Evolutionary conservation across 2,888 invertebrate species (phyloP).

Genomic region (Orthonevra nobilis): DNA sequence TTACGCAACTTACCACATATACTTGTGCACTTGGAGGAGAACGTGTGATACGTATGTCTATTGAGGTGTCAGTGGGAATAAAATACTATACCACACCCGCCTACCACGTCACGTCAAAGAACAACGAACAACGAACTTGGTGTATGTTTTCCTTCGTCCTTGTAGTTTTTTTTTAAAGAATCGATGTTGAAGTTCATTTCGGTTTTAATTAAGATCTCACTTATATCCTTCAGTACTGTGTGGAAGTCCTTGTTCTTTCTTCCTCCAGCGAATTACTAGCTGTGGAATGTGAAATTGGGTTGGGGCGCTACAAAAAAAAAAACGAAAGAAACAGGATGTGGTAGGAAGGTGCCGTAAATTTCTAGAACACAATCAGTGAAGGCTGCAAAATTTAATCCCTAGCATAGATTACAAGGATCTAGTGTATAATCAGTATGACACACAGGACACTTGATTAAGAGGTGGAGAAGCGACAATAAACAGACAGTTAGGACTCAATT

Average conservation of each 20-base stretch:
- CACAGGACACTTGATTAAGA: constrained; percentile 47
- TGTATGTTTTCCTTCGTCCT: constrained; percentile 13
- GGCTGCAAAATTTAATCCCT: constrained; percentile 56
- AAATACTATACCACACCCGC: constrained; percentile 23
- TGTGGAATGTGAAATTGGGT: neutral
- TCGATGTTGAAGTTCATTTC: constrained; percentile 66
- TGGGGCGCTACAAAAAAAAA: too few species aligned
- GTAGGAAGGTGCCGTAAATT: constrained; percentile 42
- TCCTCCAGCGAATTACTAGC: too few species aligned
- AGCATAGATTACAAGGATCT: constrained; percentile 48
- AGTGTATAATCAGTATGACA: constrained; percentile 12
- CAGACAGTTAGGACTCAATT: neutral
- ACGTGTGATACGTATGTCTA: too few species aligned
- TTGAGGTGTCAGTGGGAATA: constrained; percentile 38
- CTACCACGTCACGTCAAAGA: neutral
- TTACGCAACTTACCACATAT: constrained; percentile 17
- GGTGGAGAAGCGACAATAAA: constrained; percentile 17
- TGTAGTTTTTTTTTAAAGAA: constrained; percentile 63
- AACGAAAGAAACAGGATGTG: too few species aligned
- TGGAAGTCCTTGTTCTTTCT: too few species aligned
- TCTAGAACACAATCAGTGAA: constrained; percentile 62
- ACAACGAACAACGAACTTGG: neutral
- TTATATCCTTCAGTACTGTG: constrained; percentile 46
- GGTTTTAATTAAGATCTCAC: constrained; percentile 70
- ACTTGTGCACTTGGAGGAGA: too few species aligned